These are phyloP conservation scores for Papilio polyxenes DNA, from an alignment of 1,140 invertebrate genomes.

Conservation along the genomic window DNA sequence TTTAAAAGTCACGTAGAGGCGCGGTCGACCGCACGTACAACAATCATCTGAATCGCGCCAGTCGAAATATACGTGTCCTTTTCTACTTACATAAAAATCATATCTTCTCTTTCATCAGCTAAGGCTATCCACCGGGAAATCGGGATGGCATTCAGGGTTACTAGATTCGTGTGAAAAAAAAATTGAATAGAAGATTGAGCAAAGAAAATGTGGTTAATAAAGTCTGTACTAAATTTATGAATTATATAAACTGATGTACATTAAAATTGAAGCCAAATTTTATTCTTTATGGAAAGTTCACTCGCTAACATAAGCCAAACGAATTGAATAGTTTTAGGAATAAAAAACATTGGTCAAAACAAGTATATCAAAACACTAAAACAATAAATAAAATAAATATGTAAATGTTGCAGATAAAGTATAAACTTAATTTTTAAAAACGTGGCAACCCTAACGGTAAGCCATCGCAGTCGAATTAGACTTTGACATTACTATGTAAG, in stretches of 20 bases:
- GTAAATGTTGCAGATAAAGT: background rate
- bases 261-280: background rate
- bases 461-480: conserved; percentile 68
- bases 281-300: background rate
- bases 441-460: conserved; percentile 30
- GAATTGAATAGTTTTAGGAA: background rate
- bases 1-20: conserved; percentile 73
- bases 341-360: background rate
- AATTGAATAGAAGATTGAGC: conserved; percentile 6
- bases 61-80: conserved; percentile 66
- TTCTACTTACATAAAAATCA: conserved; percentile 42
- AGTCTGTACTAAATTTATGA: background rate
- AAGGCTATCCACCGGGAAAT: conserved; percentile 73
- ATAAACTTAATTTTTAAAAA: background rate
- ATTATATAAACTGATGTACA: background rate
- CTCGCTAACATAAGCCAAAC: background rate
- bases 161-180: conserved; percentile 31
- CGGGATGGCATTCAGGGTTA: conserved; percentile 66
- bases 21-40: conserved; percentile 76
- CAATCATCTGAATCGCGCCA: conserved; percentile 76
- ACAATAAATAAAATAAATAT: background rate
- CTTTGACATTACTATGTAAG: conserved; percentile 76
- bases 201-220: background rate
- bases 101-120: conserved; percentile 51
- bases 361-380: background rate